phyloP scores from a whole-genome alignment of 2,113 vertebrate genomes.

The Illadopsis cleaveri region DNA sequence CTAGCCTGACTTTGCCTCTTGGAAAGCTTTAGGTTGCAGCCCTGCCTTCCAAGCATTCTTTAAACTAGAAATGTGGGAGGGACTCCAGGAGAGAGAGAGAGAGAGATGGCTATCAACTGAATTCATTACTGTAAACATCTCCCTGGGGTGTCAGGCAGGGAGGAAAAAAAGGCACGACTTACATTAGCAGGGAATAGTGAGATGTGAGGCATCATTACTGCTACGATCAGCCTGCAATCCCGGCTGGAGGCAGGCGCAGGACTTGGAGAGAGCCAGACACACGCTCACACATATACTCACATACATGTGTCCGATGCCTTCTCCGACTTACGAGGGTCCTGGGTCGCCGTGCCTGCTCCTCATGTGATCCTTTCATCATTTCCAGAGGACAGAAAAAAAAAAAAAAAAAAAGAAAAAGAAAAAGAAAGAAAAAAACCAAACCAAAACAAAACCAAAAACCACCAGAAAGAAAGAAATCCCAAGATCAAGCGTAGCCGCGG shows the following conservation, averaged over 20 bases:
- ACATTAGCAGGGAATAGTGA: slow-evolving; percentile 70
- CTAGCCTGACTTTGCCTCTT: slow-evolving; percentile 68
- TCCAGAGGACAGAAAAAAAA: not conserved
- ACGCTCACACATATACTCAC: not conserved
- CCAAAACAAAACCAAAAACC: not conserved
- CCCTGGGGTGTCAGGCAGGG: slow-evolving; percentile 76
- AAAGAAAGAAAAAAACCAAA: no score
- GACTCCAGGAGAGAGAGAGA: slow-evolving; percentile 69
- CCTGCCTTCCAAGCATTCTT: slow-evolving; percentile 88
- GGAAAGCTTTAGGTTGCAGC: slow-evolving; percentile 76
- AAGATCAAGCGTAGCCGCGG: not conserved
- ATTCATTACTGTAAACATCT: slow-evolving; percentile 88
- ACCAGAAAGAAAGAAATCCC: not conserved
- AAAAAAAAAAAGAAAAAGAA: no score
- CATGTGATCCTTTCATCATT: not conserved
- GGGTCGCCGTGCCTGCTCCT: not conserved
- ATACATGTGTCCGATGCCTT: not conserved
- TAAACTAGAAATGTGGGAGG: slow-evolving; percentile 79
- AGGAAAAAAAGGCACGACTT: slow-evolving; percentile 73
- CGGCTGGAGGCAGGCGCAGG: slow-evolving; percentile 55
- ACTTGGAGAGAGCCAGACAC: slow-evolving; percentile 16
- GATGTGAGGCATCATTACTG: slow-evolving; percentile 76
- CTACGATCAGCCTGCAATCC: slow-evolving; percentile 65
- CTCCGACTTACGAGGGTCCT: not conserved
- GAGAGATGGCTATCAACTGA: slow-evolving; percentile 75